A percentile compares a stretch with the other conserved stretches of the same genome.
Conservation (phyloP, 2,113 vertebrate species). For the Labeo catla region DNA sequence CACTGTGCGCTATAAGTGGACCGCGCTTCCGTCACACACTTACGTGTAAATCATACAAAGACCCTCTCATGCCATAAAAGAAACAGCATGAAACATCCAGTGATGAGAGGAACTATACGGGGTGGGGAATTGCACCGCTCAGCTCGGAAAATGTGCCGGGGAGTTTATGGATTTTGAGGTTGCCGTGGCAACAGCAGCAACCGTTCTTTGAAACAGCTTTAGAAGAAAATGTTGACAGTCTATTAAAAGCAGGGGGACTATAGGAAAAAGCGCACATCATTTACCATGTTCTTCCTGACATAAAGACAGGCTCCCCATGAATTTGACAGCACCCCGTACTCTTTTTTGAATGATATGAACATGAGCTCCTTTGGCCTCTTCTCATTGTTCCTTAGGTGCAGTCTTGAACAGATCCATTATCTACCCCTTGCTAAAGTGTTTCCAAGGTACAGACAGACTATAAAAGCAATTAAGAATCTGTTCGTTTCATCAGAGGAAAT, state of each 20-base stretch:
- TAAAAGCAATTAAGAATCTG: conserved; percentile 24
- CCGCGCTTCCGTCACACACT: conserved; percentile 4
- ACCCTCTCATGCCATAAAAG: conserved; percentile 20
- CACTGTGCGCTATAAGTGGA: conserved; percentile 25
- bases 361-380: neutral
- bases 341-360: conserved; percentile 1
- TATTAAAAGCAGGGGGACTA: conserved; percentile 51
- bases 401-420: conserved; percentile 10
- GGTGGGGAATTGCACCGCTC: conserved; percentile 48
- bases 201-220: conserved; percentile 56
- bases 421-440: conserved; percentile 3
- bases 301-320: neutral
- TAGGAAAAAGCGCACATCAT: conserved; percentile 40
- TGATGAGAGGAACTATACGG: conserved; percentile 24
- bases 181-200: conserved; percentile 59
- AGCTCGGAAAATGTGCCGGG: conserved; percentile 47
- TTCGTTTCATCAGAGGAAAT: conserved; percentile 21
- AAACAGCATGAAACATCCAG: conserved; percentile 26
- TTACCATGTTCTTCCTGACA: conserved; percentile 32
- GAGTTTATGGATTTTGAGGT: conserved; percentile 61
- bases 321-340: neutral
- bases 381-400: conserved; percentile 17
- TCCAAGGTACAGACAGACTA: conserved; percentile 17
- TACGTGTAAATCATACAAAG: conserved; percentile 18
- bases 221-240: conserved; percentile 48